Evolutionary conservation across 2,888 invertebrate genomes (phyloP).

Genomic region (Apamea monoglypha): DNA sequence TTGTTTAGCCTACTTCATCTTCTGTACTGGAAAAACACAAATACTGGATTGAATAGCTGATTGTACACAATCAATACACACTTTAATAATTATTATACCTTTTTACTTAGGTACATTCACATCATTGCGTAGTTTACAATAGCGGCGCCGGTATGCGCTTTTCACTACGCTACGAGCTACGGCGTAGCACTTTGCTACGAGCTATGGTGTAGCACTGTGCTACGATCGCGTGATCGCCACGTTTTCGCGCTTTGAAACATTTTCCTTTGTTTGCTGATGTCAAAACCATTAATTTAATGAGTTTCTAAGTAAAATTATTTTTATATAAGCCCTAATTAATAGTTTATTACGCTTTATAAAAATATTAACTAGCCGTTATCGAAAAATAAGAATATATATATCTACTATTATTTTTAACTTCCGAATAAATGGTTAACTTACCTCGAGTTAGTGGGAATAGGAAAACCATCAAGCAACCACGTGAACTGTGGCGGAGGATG

Average conservation of each 20-base stretch:
- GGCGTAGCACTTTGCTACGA: conserved; percentile 34
- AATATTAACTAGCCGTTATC: neutral
- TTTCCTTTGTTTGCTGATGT: conserved; percentile 26
- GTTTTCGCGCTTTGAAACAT: neutral
- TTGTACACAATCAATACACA: neutral
- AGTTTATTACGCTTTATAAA: neutral
- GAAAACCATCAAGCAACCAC: conserved; percentile 97
- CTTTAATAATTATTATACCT: conserved; percentile 5
- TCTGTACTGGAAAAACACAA: neutral
- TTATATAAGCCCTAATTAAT: neutral
- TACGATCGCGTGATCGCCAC: conserved; percentile 31
- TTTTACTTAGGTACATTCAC: conserved; percentile 25
- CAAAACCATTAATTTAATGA: conserved; percentile 2
- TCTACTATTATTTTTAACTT: neutral
- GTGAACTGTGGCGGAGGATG: conserved; percentile 98
- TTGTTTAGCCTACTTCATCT: neutral
- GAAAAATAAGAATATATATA: neutral
- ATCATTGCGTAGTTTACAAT: conserved; percentile 27
- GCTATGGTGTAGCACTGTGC: conserved; percentile 28
- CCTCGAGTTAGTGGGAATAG: conserved; percentile 94
- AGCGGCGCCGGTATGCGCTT: conserved; percentile 47
- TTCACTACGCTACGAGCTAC: conserved; percentile 30
- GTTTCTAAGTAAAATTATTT: neutral
- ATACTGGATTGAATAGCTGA: neutral
- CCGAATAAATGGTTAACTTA: conserved; percentile 68